phyloP scores from a whole-genome alignment of 2,113 vertebrate genomes.

The Oplegnathus fasciatus region DNA sequence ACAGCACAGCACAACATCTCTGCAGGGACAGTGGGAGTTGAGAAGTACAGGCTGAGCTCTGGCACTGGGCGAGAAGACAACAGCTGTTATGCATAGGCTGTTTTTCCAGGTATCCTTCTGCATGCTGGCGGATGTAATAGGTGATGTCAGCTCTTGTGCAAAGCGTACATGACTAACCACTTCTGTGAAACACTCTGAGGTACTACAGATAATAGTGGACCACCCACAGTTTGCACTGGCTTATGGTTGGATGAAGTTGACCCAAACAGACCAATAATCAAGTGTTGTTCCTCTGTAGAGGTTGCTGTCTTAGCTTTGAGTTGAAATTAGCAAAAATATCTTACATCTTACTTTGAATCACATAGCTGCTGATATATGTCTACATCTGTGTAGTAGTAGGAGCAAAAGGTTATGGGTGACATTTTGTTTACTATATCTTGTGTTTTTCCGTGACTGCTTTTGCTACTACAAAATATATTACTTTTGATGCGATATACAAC shows the following conservation, averaged over 20 bases:
- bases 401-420: not conserved
- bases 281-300: conserved; percentile 29
- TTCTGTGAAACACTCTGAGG: conserved; percentile 53
- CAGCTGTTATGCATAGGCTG: conserved; percentile 59
- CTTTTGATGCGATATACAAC: not conserved
- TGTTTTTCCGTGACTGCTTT: not conserved
- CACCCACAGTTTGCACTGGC: conserved; percentile 52
- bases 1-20: conserved; percentile 48
- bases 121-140: conserved; percentile 30
- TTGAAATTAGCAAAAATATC: conserved; percentile 2
- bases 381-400: not conserved
- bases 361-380: not conserved
- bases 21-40: conserved; percentile 50
- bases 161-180: conserved; percentile 70
- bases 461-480: not conserved
- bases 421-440: not conserved
- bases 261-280: conserved; percentile 53
- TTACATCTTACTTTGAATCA: too few relatives aligned
- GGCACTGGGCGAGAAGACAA: conserved; percentile 41
- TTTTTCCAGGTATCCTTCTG: conserved; percentile 40
- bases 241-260: conserved; percentile 37
- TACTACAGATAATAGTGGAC: conserved; percentile 58
- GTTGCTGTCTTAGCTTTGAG: conserved; percentile 22
- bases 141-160: conserved; percentile 66
- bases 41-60: conserved; percentile 57